A percentile compares a stretch with the other conserved stretches of the same genome.
These are phyloP conservation scores for Hypotaenidia okinawae DNA, from an alignment of 2,797 vertebrate genomes.

Conservation along the genomic window DNA sequence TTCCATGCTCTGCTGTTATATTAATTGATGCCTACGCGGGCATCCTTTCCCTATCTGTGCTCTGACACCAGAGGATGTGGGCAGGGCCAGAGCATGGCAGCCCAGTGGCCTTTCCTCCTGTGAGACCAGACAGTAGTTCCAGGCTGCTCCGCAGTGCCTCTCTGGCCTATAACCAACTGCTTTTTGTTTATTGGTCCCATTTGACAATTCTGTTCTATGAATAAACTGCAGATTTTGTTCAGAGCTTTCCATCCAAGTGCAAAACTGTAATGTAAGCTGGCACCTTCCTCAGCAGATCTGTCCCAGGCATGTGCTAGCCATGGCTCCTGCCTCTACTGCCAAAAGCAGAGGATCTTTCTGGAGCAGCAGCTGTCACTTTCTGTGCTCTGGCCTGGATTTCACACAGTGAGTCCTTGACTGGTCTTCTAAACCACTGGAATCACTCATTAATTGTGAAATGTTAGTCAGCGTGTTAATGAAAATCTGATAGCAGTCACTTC, in stretches of 20 bases:
- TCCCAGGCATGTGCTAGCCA: background rate
- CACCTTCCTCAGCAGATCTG: background rate
- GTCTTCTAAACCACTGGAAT: background rate
- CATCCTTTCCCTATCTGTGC: background rate
- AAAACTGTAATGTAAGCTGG: background rate
- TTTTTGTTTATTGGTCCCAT: background rate
- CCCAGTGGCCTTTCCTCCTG: accelerated
- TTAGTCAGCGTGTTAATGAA: background rate
- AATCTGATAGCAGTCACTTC: background rate
- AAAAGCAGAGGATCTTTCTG: background rate
- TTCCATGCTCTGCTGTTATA: background rate
- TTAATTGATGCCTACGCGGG: background rate
- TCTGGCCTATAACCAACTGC: background rate
- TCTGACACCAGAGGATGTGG: background rate
- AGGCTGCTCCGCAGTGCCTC: background rate
- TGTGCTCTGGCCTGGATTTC: background rate
- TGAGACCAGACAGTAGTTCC: accelerated
- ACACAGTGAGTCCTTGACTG: background rate
- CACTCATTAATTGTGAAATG: background rate
- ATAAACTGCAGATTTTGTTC: background rate
- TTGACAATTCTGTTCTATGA: background rate
- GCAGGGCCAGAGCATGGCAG: background rate
- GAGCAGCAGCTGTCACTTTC: background rate
- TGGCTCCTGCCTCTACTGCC: background rate
- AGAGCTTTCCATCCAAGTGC: background rate